A percentile compares a stretch with the other conserved stretches of the same genome.
phyloP scores from a whole-genome alignment of 2,888 invertebrate genomes.

The Tanypteryx hageni region DNA sequence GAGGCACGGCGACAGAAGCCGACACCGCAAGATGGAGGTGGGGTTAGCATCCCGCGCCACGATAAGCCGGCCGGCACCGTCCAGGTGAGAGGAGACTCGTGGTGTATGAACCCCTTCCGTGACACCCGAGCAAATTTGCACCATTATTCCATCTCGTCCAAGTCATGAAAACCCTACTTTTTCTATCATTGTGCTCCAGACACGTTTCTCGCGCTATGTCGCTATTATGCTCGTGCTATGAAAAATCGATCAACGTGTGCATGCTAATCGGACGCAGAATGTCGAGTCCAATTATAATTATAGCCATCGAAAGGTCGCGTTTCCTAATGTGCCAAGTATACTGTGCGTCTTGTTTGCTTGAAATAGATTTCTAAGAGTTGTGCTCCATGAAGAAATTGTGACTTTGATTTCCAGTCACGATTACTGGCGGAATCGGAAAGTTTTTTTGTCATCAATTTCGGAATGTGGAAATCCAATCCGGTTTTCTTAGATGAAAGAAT shows the following conservation, averaged over 20 bases:
- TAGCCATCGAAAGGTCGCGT: not conserved
- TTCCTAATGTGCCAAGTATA: not conserved
- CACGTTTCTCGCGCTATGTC: not conserved
- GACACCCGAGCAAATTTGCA: not conserved
- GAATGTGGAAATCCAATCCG: not conserved
- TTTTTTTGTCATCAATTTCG: not conserved
- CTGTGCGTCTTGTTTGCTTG: not conserved
- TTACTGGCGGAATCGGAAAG: not conserved
- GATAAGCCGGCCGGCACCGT: not conserved
- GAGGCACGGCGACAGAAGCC: conserved; percentile 37
- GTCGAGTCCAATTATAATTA: not conserved
- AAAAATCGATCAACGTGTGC: not conserved
- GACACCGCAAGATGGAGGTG: not conserved
- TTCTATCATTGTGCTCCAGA: no score
- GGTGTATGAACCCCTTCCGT: not conserved
- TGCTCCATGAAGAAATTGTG: not conserved
- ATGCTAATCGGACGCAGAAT: not conserved
- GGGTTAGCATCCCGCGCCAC: not conserved
- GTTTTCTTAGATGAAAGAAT: not conserved
- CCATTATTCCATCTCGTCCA: no score
- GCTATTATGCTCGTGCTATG: not conserved
- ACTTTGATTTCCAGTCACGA: not conserved
- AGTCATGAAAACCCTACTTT: no score
- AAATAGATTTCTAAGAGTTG: conserved; percentile 3
- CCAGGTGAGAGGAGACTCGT: not conserved